A percentile compares a stretch with the other conserved stretches of the same genome.
Conservation (phyloP, 2,888 invertebrate species). For the Leptodirus hochenwartii region DNA sequence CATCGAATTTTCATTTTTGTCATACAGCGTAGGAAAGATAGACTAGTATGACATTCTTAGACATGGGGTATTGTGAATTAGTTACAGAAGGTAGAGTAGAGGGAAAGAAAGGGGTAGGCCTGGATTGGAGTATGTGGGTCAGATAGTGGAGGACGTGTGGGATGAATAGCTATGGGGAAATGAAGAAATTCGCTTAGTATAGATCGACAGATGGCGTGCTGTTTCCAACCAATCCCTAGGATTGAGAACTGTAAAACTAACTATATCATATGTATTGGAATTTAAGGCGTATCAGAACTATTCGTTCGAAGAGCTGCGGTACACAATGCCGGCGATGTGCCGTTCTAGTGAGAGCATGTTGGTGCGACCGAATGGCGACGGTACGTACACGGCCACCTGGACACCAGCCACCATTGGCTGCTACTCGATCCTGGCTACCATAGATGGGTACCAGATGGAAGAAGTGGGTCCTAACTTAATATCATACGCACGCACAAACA, state of each 20-base stretch:
- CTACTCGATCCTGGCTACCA: slow-evolving; percentile 70
- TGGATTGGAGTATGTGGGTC: too few species aligned
- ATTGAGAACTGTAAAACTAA: background rate
- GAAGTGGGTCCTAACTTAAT: slow-evolving; percentile 39
- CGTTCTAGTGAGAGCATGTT: slow-evolving; percentile 64
- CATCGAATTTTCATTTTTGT: too few species aligned
- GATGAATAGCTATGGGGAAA: too few species aligned
- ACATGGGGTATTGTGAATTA: too few species aligned
- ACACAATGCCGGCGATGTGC: slow-evolving; percentile 43
- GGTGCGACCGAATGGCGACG: slow-evolving; percentile 59
- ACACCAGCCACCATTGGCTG: slow-evolving; percentile 80
- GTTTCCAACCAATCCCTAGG: background rate
- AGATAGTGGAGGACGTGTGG: too few species aligned
- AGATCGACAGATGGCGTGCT: slow-evolving; percentile 4
- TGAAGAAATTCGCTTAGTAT: slow-evolving; percentile 3
- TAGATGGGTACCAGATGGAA: slow-evolving; percentile 67
- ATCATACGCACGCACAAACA: too few species aligned
- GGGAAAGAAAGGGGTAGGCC: too few species aligned
- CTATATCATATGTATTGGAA: slow-evolving; percentile 8
- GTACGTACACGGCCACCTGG: slow-evolving; percentile 76
- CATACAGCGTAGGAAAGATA: too few species aligned
- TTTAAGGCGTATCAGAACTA: slow-evolving; percentile 69
- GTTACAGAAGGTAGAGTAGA: too few species aligned
- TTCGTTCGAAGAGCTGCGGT: slow-evolving; percentile 88
- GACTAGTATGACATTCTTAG: too few species aligned